These are phyloP conservation scores for Catharus fuscescens DNA, from an alignment of 2,113 vertebrate genomes.

Conservation along the genomic window DNA sequence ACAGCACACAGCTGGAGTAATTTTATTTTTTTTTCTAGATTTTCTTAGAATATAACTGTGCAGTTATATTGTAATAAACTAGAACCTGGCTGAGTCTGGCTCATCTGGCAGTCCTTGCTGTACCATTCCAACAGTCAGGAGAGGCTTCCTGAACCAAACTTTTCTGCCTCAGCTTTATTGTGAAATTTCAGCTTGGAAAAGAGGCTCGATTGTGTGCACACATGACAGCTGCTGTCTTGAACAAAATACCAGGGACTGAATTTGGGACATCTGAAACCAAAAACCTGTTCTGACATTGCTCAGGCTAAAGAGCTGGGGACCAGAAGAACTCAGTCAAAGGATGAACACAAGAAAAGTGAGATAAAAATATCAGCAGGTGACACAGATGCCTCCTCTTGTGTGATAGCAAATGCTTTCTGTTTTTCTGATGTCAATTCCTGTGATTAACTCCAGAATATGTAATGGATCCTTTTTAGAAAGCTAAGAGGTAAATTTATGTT, in stretches of 20 bases:
- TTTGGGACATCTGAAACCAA: background rate
- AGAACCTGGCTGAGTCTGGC: background rate
- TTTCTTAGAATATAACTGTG: background rate
- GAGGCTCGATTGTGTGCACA: background rate
- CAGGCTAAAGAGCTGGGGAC: background rate
- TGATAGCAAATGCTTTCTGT: background rate
- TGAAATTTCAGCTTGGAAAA: background rate
- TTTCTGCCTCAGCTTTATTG: background rate
- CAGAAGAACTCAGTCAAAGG: constrained; percentile 11
- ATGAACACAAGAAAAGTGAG: background rate
- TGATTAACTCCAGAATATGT: background rate
- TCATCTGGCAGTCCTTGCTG: background rate
- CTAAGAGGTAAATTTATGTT: constrained; percentile 1
- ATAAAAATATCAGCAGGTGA: background rate
- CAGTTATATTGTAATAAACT: background rate
- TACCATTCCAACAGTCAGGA: background rate
- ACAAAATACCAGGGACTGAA: background rate
- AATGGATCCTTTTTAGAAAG: background rate
- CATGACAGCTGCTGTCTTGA: background rate
- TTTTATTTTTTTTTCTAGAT: background rate
- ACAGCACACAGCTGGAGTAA: background rate
- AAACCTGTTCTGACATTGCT: background rate
- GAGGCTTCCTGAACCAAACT: background rate
- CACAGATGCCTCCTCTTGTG: constrained; percentile 15
- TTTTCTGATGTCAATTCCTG: background rate